These are phyloP conservation scores for Otolemur garnettii DNA, from an alignment of 2,113 vertebrate species.

Conservation along the genomic window DNA sequence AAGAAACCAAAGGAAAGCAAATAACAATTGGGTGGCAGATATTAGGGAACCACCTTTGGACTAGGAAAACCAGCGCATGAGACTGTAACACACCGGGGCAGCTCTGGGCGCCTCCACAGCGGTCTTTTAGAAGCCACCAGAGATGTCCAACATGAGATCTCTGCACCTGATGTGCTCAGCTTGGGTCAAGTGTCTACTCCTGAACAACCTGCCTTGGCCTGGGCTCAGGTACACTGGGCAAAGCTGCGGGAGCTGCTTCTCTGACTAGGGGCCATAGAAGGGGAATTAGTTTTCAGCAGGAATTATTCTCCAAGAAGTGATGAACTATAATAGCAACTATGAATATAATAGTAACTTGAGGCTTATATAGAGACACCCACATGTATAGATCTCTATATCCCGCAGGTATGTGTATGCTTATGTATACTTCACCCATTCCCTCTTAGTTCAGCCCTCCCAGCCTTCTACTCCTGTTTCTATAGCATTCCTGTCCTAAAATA, in stretches of 20 bases:
- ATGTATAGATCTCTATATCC: neutral
- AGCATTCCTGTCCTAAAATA: neutral
- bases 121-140: neutral
- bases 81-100: neutral
- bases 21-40: neutral
- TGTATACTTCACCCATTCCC: fast-evolving
- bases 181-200: neutral
- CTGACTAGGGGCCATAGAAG: neutral
- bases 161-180: neutral
- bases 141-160: no score
- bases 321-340: neutral
- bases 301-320: neutral
- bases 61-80: neutral
- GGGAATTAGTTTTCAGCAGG: neutral
- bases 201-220: neutral
- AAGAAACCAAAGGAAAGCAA: neutral
- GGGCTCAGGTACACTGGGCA: fast-evolving
- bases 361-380: neutral
- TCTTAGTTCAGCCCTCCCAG: neutral
- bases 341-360: neutral
- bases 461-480: neutral
- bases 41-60: neutral
- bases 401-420: fast-evolving
- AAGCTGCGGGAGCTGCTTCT: neutral
- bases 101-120: neutral